These are phyloP conservation scores for Baccha elongata DNA, from an alignment of 2,888 invertebrate genomes.

Conservation along the genomic window DNA sequence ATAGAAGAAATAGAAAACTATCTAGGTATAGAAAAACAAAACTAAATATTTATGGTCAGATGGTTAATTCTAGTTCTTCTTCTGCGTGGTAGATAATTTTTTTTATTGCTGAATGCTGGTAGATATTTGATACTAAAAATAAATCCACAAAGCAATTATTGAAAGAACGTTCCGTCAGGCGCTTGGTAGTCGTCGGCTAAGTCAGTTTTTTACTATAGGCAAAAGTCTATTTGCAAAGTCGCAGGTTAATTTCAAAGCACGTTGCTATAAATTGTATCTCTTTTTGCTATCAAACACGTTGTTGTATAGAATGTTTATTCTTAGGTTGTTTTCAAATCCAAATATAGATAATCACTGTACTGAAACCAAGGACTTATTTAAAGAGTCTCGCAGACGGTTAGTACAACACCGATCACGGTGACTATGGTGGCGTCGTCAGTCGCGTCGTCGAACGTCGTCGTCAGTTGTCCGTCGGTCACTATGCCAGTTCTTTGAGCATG, in stretches of 20 bases:
- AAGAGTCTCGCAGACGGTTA: constrained; percentile 42
- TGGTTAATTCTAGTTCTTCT: constrained; percentile 40
- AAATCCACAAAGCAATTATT: constrained; percentile 38
- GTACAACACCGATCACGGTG: constrained; percentile 3
- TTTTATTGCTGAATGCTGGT: too few species aligned
- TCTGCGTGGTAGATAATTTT: constrained; percentile 12
- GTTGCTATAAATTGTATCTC: constrained; percentile 48
- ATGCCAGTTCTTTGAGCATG: constrained; percentile 17
- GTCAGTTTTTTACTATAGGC: too few species aligned
- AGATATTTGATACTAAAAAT: constrained; percentile 51
- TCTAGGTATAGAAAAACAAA: constrained; percentile 9
- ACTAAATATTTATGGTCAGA: constrained; percentile 46
- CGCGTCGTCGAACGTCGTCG: neutral
- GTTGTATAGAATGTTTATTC: constrained; percentile 68
- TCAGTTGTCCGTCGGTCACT: neutral
- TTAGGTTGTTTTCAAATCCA: constrained; percentile 67
- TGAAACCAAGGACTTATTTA: constrained; percentile 68
- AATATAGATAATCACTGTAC: constrained; percentile 63
- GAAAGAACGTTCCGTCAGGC: constrained; percentile 11
- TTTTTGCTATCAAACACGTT: constrained; percentile 62
- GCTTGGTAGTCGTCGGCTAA: too few species aligned
- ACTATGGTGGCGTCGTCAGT: neutral
- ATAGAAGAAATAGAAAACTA: constrained; percentile 38
- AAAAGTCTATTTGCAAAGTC: neutral
- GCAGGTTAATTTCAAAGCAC: constrained; percentile 46